A percentile compares a stretch with the other conserved stretches of the same genome.
phyloP scores from a whole-genome alignment of 2,797 vertebrate species.

The Phrynocephalus vlangalii region DNA sequence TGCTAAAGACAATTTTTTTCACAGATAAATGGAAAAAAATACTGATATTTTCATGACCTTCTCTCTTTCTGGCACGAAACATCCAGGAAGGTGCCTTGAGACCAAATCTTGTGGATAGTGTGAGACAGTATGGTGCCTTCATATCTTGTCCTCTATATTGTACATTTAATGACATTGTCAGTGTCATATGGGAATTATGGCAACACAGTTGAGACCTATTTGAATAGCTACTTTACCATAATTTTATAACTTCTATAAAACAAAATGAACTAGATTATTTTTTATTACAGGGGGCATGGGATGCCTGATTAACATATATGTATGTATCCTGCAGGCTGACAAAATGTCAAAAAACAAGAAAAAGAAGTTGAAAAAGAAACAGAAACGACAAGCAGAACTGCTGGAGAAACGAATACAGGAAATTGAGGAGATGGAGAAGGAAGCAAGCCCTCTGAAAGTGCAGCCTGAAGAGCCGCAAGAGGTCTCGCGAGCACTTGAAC shows the following conservation, averaged over 20 bases:
- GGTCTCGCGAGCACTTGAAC: constrained; percentile 80
- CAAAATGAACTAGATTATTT: constrained; percentile 39
- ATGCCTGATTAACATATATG: constrained; percentile 64
- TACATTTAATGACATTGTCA: not conserved
- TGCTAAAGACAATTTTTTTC: not conserved
- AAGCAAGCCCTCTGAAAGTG: constrained; percentile 82
- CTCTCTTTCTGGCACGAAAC: not conserved
- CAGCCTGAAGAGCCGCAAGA: constrained; percentile 88
- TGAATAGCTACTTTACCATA: not conserved
- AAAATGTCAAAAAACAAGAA: constrained; percentile 99
- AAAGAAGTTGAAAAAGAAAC: constrained; percentile 99
- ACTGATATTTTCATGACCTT: not conserved
- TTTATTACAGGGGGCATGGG: not conserved
- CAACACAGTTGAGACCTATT: no score
- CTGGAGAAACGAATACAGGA: constrained; percentile 94
- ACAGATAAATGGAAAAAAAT: not conserved
- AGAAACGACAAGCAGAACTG: constrained; percentile 93
- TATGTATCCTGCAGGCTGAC: constrained; percentile 78
- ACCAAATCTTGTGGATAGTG: not conserved
- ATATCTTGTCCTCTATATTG: not conserved
- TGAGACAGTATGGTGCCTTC: not conserved
- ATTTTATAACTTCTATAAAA: constrained; percentile 18
- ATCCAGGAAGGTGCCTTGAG: not conserved
- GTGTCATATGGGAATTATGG: not conserved
- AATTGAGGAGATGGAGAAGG: constrained; percentile 93